Evolutionary conservation across 2,888 invertebrate genomes (phyloP).

Genomic region (Homarus gammarus): DNA sequence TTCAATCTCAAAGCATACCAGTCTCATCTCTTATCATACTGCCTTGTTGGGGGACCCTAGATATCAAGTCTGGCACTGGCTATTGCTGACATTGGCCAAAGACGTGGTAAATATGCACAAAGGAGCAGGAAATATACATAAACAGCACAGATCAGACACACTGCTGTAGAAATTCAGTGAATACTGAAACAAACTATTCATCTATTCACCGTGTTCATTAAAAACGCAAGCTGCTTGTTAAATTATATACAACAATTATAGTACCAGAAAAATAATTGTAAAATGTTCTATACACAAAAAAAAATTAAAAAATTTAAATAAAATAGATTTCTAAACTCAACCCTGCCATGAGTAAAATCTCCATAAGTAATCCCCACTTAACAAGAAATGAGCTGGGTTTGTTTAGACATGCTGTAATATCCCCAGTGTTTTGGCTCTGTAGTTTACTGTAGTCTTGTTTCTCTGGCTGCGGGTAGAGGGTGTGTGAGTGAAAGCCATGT

Average conservation of each 20-base stretch:
- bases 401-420: conserved; percentile 71
- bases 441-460: conserved; percentile 71
- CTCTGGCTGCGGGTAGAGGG: conserved; percentile 72
- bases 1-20: not conserved
- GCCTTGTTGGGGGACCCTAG: conserved; percentile 20
- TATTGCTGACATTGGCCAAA: conserved; percentile 32
- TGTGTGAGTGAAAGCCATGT: conserved; percentile 76
- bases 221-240: conserved; percentile 56
- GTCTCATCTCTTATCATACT: conserved; percentile 2
- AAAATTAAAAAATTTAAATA: conserved; percentile 58
- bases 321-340: conserved; percentile 54
- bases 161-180: conserved; percentile 43
- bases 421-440: conserved; percentile 68
- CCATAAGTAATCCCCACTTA: conserved; percentile 44
- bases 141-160: conserved; percentile 25
- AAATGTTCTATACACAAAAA: conserved; percentile 54
- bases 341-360: conserved; percentile 63
- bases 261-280: conserved; percentile 51
- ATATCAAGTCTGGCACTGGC: conserved; percentile 33
- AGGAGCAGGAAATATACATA: conserved; percentile 38
- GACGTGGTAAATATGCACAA: conserved; percentile 27
- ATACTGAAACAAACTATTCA: conserved; percentile 46
- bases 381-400: conserved; percentile 56
- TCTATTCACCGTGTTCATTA: conserved; percentile 49
- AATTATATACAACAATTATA: conserved; percentile 51